Base-by-base conservation (phyloP, 2,888 invertebrate species). In the Drosophila acutilabella region DNA sequence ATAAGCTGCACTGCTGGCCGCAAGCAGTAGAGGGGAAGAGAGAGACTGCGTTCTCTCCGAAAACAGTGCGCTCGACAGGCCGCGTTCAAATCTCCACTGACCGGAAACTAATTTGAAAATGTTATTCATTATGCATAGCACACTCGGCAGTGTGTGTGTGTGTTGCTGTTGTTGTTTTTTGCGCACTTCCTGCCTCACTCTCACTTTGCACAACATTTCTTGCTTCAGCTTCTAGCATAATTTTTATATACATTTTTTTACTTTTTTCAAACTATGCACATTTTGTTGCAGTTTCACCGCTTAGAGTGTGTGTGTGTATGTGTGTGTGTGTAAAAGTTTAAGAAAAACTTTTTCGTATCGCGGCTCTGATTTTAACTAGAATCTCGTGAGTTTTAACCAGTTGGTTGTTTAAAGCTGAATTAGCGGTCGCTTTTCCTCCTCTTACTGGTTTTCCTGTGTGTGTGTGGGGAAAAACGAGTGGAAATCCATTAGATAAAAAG, bases 41-140 rank as follows among this genome's bases (percentile, higher is more conserved):
- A 30, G 11, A 36, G 48, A n/a, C 33, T 36, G 36, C 60, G 44
- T 52, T 14, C 33, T 52, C 36, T 36, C 13, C 11, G 13, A 36
- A 36, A 36, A 40, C 68, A 52, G 44, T 77, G 71, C 82, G 82
- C 88, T 82, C 69, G 79, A 86, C 76, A 74, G 70, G 76, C 71
- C 68, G 76, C 80, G 78, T 73, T 83, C 66, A 86, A 85, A 83
- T 88, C 81, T 88, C 83, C 81, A 70, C 88, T 86, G 85, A 86
- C 85, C 85, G 85, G 88, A 88, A 86, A 86, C 83, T 88, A 86
- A 88, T 85, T 85, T 81, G 71, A 88, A 88, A 85, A 88, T 88
- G 86, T 87, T 84, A 87, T 84, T 84, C 83, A 84, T 84, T 87
- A 84, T 84, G 85, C 83, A 87, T 81, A 53, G 78, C 75, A 65